phyloP scores from a whole-genome alignment of 2,113 vertebrate species.

The Chamaetylas fuelleborni region DNA sequence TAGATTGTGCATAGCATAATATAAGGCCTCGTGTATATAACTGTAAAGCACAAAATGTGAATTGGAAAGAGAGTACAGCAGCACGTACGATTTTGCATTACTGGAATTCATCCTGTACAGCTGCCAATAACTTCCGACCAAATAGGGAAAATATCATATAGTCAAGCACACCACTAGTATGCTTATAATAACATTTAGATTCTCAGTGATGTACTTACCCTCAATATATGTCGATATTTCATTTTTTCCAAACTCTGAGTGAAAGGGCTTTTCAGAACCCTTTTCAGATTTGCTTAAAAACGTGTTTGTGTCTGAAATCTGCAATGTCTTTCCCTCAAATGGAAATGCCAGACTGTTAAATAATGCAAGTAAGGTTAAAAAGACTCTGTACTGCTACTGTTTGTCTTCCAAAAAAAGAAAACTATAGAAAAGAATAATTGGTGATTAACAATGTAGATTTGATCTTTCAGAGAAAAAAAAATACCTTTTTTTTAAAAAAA shows the following conservation, averaged over 20 bases:
- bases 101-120: not conserved
- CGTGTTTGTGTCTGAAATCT: not conserved
- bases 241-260: not conserved
- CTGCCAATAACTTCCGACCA: not conserved
- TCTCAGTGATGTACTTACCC: not conserved
- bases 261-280: not conserved
- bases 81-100: not conserved
- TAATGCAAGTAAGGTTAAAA: not conserved
- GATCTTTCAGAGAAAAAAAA: not conserved
- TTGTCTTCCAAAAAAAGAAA: not conserved
- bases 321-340: not conserved
- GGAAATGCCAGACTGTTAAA: not conserved
- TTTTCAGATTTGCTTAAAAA: not conserved
- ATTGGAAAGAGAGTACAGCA: not conserved
- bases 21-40: rapidly evolving
- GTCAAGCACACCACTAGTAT: not conserved
- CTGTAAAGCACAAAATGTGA: not conserved
- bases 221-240: not conserved
- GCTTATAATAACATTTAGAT: not conserved
- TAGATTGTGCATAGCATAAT: not conserved
- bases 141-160: not conserved
- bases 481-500: not conserved
- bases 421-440: not conserved
- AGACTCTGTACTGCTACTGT: not conserved
- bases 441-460: not conserved